Base-by-base conservation (phyloP, 2,797 vertebrate species). In the Halcyon chelicuti region DNA sequence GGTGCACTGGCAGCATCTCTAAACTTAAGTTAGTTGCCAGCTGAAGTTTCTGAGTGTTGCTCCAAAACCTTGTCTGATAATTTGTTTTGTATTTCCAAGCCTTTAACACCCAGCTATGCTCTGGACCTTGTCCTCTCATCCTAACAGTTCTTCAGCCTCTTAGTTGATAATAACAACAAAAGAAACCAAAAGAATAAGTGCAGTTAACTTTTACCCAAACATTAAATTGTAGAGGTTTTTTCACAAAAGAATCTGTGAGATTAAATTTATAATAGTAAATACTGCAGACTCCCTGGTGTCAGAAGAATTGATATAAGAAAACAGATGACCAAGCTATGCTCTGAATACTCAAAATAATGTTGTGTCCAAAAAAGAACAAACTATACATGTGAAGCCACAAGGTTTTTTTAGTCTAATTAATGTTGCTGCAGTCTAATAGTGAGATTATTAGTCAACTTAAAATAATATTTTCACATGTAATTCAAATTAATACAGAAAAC, bases 341-440 rank as follows among this genome's bases (percentile, higher is more conserved):
- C 26, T 71, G 31, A 68, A 63, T 52, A 52, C 46, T 87, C 12
- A 82, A 75, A 83, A 46, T 31, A 49, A 55, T 62, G 1, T 35
- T 67, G 19, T 28, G 10, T 7, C 1, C 14, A 52, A 72, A 89
- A n/a, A 4, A 74, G 16, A 84, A 25, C 9, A 70, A 61, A 54
- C 4, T 3, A 20, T 28, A 25, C 6, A 35, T 31, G 13, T 44
- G 17, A 72, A 82, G 4, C 28, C 31, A 40, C 0, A 0, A 21
- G 28, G 60, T 33, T 18, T 0, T 78, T 81, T 85, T 44, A 65
- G 10, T 40, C 37, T 1, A 6, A 7, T n/a, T 8, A 68, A 39
- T 31, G 5, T 26, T 68, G 35, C 63, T 85, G 42, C 10, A 66
- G 14, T 19, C 33, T 57, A 31, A n/a, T 19, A 72, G 19, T 44